phyloP scores from a whole-genome alignment of 2,113 vertebrate genomes.

The Cynocephalus volans region DNA sequence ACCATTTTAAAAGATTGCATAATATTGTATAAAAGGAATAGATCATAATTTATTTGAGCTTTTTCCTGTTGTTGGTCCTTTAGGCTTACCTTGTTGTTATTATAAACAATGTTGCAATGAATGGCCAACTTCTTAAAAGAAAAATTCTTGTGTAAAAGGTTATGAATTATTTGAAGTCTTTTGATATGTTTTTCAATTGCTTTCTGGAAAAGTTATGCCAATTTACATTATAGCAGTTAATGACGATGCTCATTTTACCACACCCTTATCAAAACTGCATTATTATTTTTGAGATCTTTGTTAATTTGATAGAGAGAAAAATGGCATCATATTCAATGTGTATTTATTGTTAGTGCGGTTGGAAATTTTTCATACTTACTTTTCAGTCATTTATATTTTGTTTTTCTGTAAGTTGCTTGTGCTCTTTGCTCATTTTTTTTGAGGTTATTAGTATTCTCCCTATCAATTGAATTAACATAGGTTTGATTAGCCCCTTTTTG shows the following conservation, averaged over 20 bases:
- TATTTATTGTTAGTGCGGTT: neutral
- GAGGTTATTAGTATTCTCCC: constrained; percentile 1
- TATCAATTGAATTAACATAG: neutral
- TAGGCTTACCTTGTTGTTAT: neutral
- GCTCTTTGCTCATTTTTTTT: constrained; percentile 24
- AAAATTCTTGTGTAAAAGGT: neutral
- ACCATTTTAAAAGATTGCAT: neutral
- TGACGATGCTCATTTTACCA: neutral
- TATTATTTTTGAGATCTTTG: constrained; percentile 21
- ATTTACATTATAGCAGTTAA: neutral
- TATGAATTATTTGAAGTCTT: constrained; percentile 9
- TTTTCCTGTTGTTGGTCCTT: neutral
- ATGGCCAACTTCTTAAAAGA: neutral
- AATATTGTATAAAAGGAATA: neutral
- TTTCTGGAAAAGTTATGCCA: neutral
- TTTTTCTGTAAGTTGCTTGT: neutral
- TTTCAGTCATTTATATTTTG: constrained; percentile 27
- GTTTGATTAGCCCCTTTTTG: neutral
- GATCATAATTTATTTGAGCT: constrained; percentile 9
- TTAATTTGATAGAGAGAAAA: neutral
- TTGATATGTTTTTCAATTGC: neutral
- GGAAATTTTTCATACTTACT: neutral
- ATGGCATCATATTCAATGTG: neutral
- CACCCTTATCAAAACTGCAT: neutral
- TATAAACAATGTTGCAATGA: neutral